phyloP scores from a whole-genome alignment of 1,140 invertebrate species.

The Schmidtea mediterranea region DNA sequence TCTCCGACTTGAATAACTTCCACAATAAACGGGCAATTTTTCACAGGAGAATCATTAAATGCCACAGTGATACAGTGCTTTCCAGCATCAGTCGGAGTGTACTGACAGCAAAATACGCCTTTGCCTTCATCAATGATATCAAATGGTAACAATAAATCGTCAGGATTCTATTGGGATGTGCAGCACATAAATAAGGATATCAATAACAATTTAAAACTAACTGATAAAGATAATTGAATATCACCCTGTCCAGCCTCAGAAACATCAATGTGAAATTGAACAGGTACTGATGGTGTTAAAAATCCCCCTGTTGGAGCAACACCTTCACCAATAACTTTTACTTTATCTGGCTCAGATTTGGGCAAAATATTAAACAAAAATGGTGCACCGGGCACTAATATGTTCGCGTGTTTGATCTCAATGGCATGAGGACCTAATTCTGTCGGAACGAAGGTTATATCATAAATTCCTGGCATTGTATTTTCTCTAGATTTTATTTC shows the following conservation, averaged over 20 bases:
- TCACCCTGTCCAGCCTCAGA: conserved; percentile 49
- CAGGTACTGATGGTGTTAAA: conserved; percentile 48
- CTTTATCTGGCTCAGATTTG: conserved; percentile 44
- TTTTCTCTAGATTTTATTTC: too few relatives aligned
- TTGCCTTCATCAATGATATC: conserved; percentile 42
- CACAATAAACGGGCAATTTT: conserved; percentile 21
- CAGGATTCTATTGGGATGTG: conserved; percentile 36
- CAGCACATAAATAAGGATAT: neutral
- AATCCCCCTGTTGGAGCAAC: conserved; percentile 28
- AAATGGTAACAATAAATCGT: conserved; percentile 43
- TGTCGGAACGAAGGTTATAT: too few relatives aligned
- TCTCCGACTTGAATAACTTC: conserved; percentile 23
- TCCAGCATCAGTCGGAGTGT: conserved; percentile 56
- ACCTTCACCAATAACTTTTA: conserved; percentile 44
- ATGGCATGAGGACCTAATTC: too few relatives aligned
- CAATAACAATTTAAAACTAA: neutral
- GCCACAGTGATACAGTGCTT: conserved; percentile 36
- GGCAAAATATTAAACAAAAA: conserved; percentile 47
- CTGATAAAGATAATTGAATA: conserved; percentile 42
- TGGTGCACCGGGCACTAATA: too few relatives aligned
- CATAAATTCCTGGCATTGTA: too few relatives aligned
- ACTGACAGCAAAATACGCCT: conserved; percentile 45
- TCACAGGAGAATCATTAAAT: conserved; percentile 39
- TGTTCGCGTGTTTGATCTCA: too few relatives aligned
- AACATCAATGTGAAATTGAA: conserved; percentile 50